A percentile compares a stretch with the other conserved stretches of the same genome.
These are phyloP conservation scores for Melanotaenia boesemani DNA, from an alignment of 2,797 vertebrate species.

Conservation along the genomic window DNA sequence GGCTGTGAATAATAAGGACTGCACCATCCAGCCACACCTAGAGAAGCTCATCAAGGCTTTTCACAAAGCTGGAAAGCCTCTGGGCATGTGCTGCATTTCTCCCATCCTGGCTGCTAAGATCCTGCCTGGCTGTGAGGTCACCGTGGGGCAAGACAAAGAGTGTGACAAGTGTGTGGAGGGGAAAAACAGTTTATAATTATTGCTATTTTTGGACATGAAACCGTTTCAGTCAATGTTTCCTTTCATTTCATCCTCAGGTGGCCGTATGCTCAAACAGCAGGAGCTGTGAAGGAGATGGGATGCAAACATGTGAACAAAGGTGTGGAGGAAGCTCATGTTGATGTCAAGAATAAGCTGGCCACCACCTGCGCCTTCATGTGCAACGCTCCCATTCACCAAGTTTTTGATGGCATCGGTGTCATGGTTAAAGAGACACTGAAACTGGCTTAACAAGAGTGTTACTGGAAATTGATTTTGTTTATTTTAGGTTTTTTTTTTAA, in stretches of 20 bases:
- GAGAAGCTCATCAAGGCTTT: conserved; percentile 89
- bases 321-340: conserved; percentile 84
- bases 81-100: conserved; percentile 93
- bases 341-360: conserved; percentile 87
- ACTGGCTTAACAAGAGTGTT: conserved; percentile 69
- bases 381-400: conserved; percentile 85
- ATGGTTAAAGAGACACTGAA: conserved; percentile 87
- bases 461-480: too few species aligned
- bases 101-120: conserved; percentile 90
- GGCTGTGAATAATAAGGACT: conserved; percentile 92
- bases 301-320: conserved; percentile 88
- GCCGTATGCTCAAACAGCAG: conserved; percentile 84
- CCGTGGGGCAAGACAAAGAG: conserved; percentile 91
- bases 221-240: neutral
- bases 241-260: conserved; percentile 73
- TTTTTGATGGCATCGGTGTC: conserved; percentile 86
- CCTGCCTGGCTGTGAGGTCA: conserved; percentile 90
- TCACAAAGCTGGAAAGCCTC: conserved; percentile 88
- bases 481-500: too few species aligned
- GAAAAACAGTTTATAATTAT: neutral
- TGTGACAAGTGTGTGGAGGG: conserved; percentile 72
- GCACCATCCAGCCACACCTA: conserved; percentile 82
- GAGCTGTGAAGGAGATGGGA: conserved; percentile 82
- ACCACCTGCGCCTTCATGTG: conserved; percentile 90
- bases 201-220: neutral